These are phyloP conservation scores for Oreohelix idahoensis DNA, from an alignment of 1,140 invertebrate species.

Conservation along the genomic window DNA sequence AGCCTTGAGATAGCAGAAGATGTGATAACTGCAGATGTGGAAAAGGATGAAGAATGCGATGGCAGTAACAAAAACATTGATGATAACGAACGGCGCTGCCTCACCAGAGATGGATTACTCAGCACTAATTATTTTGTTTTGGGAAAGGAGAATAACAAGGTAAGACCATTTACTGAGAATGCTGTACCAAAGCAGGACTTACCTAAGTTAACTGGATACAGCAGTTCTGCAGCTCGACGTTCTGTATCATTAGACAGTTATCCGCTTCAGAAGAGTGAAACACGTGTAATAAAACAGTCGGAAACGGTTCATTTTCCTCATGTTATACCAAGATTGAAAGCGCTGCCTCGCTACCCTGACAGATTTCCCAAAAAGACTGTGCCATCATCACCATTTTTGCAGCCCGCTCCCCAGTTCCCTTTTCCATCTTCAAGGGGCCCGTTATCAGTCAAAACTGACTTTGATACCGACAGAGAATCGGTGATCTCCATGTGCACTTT, in stretches of 20 bases:
- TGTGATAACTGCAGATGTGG: not conserved
- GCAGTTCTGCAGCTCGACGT: not conserved
- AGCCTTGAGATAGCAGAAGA: not conserved
- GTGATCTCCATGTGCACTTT: constrained; percentile 1
- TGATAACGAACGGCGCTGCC: not conserved
- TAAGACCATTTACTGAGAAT: not conserved
- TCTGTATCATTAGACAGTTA: constrained; percentile 35
- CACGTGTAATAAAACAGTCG: not conserved
- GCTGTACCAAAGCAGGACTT: not conserved
- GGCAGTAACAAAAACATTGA: not conserved
- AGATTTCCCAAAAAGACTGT: not conserved
- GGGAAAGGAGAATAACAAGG: not conserved
- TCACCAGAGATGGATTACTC: not conserved
- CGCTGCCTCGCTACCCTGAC: not conserved
- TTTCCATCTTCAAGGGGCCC: not conserved
- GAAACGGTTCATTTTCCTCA: constrained; percentile 21
- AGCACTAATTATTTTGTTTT: constrained; percentile 14
- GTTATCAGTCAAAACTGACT: not conserved
- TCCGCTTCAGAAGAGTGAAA: not conserved
- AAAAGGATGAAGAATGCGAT: not conserved
- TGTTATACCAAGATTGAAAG: not conserved
- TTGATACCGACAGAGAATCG: constrained; percentile 13
- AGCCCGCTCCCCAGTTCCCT: not conserved
- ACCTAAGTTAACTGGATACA: not conserved
- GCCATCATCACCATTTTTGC: not conserved